A percentile compares a stretch with the other conserved stretches of the same genome.
These are phyloP conservation scores for Loxodonta africana DNA, from an alignment of 2,113 vertebrate species.

Conservation along the genomic window DNA sequence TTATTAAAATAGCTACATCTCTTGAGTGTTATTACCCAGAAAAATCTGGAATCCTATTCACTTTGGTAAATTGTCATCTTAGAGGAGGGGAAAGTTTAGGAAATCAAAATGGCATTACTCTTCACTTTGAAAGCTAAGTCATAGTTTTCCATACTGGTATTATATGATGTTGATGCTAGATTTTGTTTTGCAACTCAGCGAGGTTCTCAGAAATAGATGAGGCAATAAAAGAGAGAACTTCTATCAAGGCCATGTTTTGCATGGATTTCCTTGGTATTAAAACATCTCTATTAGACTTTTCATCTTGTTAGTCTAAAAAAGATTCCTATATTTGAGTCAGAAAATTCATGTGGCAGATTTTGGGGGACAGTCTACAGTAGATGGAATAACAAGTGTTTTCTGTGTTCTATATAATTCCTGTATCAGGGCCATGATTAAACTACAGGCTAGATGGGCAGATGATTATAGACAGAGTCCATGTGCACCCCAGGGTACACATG, in stretches of 20 bases:
- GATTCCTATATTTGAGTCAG: not conserved
- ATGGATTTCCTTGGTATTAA: not conserved
- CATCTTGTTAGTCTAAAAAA: not conserved
- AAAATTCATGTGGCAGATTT: not conserved
- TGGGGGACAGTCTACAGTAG: not conserved
- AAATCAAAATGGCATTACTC: conserved; percentile 46
- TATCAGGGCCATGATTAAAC: not conserved
- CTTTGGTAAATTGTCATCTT: not conserved
- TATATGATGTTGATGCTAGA: not conserved
- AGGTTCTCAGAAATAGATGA: conserved; percentile 23
- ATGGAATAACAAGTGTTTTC: not conserved
- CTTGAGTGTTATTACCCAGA: not conserved
- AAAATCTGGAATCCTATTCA: conserved; percentile 48
- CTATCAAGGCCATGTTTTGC: not conserved
- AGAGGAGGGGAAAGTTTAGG: not conserved
- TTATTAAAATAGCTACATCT: conserved; percentile 47
- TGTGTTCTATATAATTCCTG: not conserved
- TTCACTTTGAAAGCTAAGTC: conserved; percentile 9
- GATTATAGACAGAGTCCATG: not conserved
- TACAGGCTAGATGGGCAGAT: not conserved
- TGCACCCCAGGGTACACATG: not conserved
- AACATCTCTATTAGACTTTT: not conserved
- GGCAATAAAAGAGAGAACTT: conserved; percentile 20
- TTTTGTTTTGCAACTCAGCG: conserved; percentile 9
- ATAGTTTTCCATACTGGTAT: not conserved